Percentiles rank a stretch among this genome's conserved stretches.
phyloP scores from a whole-genome alignment of 2,113 vertebrate species.

The Thunnus maccoyii region DNA sequence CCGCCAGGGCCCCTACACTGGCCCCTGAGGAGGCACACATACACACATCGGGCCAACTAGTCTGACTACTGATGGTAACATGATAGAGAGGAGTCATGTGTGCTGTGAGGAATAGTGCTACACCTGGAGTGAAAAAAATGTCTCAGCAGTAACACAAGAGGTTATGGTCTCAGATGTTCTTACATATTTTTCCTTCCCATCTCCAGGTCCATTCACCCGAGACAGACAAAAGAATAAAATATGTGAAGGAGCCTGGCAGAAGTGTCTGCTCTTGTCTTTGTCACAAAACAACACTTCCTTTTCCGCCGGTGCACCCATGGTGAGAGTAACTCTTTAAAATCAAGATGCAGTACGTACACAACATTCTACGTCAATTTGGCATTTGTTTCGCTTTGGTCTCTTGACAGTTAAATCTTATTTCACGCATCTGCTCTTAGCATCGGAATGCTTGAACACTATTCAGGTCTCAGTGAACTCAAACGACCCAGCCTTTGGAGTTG shows the following conservation, averaged over 20 bases:
- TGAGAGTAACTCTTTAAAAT: slow-evolving; percentile 36
- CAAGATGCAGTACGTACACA: slow-evolving; percentile 30
- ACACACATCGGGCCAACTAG: slow-evolving; percentile 18
- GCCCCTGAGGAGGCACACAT: slow-evolving; percentile 31
- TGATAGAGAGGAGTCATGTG: slow-evolving; percentile 48
- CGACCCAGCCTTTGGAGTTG: slow-evolving; percentile 13
- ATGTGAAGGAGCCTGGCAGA: slow-evolving; percentile 37
- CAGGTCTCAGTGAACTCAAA: slow-evolving; percentile 32
- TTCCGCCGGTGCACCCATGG: background rate
- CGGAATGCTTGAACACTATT: slow-evolving; percentile 9
- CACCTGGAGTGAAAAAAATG: slow-evolving; percentile 30
- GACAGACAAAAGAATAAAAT: slow-evolving; percentile 57
- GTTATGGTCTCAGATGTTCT: slow-evolving; percentile 23
- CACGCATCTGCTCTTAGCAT: slow-evolving; percentile 32
- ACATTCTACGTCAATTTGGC: slow-evolving; percentile 24
- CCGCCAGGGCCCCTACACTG: slow-evolving; percentile 40
- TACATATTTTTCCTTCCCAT: slow-evolving; percentile 56
- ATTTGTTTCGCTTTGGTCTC: slow-evolving; percentile 30
- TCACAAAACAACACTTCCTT: slow-evolving; percentile 44
- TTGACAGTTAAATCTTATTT: slow-evolving; percentile 65
- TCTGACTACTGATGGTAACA: slow-evolving; percentile 46
- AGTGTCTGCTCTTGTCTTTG: slow-evolving; percentile 50
- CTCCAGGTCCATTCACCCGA: slow-evolving; percentile 44
- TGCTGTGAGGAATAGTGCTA: slow-evolving; percentile 16
- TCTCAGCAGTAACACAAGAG: slow-evolving; percentile 34